Conservation (phyloP, 1,140 invertebrate genomes). For the Trichonephila clavipes region DNA sequence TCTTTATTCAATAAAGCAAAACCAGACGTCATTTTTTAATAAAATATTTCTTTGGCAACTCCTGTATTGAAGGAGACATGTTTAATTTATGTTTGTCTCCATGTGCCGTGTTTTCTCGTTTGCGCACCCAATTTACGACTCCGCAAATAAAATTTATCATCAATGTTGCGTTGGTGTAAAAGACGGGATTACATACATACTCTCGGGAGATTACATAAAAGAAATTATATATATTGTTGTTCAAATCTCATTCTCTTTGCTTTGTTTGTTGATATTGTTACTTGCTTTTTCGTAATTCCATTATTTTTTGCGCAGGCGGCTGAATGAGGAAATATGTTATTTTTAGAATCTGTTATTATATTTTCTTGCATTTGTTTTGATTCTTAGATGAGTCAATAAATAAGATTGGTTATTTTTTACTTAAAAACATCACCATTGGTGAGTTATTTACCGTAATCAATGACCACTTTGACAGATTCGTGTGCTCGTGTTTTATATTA, state of each 20-base stretch:
- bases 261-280: not conserved
- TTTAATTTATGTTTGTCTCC: not conserved
- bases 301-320: not conserved
- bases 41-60: not conserved
- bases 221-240: not conserved
- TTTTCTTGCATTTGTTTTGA: not conserved
- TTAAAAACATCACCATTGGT: too few relatives aligned
- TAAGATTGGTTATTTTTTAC: too few relatives aligned
- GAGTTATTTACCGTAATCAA: too few relatives aligned
- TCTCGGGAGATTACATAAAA: not conserved
- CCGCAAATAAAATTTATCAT: not conserved
- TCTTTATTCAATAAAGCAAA: too few relatives aligned
- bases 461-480: too few relatives aligned
- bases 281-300: not conserved
- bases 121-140: not conserved
- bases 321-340: not conserved
- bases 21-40: too few relatives aligned
- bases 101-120: not conserved
- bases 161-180: not conserved
- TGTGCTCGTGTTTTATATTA: too few relatives aligned
- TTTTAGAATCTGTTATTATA: not conserved
- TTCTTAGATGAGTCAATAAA: not conserved
- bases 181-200: not conserved
- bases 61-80: not conserved
- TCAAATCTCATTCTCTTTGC: not conserved